phyloP scores from a whole-genome alignment of 1,140 invertebrate species.

The Bombus fervidus region DNA sequence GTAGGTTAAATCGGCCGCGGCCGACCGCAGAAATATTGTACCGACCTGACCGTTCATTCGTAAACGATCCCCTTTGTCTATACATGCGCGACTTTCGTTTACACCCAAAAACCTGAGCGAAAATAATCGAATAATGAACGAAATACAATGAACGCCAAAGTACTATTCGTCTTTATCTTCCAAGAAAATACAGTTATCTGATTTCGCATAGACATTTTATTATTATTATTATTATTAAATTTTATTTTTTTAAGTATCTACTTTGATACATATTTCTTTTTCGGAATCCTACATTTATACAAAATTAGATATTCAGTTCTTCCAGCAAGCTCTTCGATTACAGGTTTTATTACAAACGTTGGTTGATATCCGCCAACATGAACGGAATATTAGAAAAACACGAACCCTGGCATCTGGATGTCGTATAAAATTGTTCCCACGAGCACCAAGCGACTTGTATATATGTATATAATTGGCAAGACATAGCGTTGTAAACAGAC shows the following conservation, averaged over 20 bases:
- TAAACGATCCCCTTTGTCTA: neutral
- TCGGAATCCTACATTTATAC: no score
- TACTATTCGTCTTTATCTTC: neutral
- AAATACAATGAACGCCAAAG: neutral
- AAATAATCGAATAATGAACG: neutral
- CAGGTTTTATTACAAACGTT: neutral
- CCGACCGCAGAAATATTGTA: neutral
- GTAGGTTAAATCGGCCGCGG: neutral
- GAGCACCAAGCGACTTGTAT: neutral
- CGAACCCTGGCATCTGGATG: no score
- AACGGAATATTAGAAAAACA: neutral
- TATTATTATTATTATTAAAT: no score
- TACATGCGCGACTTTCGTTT: neutral
- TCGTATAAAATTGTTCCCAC: conserved; percentile 6
- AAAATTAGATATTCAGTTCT: no score
- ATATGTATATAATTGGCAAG: neutral
- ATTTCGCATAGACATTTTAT: no score
- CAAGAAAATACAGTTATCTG: no score
- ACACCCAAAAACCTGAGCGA: neutral
- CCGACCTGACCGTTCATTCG: no score
- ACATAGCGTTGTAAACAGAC: neutral
- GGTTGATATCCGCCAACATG: neutral
- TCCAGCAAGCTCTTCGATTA: no score
- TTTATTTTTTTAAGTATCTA: no score
- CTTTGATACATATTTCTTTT: no score